Evolutionary conservation across 1,140 invertebrate genomes (phyloP), one percentile per base, ranked within the genome.

Genomic region (Brachionus sp.): DNA sequence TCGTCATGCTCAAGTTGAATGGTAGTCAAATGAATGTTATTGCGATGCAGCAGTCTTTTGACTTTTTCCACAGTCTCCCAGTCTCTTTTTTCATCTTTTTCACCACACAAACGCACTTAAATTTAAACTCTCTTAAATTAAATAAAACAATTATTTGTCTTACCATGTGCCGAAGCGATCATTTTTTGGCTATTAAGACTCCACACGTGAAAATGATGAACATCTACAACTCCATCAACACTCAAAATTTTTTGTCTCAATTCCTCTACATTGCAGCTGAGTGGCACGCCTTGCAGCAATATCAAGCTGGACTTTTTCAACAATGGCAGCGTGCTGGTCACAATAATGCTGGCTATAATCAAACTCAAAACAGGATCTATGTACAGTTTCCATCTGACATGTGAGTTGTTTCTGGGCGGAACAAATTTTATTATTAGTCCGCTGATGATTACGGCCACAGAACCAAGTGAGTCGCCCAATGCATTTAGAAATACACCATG

Each of bases 401-500:
- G 95, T 3, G 95, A 90, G 0, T 44, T n/a, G 37, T 44, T 6
- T 42, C n/a, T 50, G 5, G 57, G 62, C 5, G 80, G 70, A 5
- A 37, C 39, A 68, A 93, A 88, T 92, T 93, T 94, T 12, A 96
- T 94, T 33, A 95, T 91, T 64, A 95, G 87, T 10, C 70, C 96
- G 57, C 93, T 92, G 6, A 88, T 84, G 35, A 98, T 94, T 5
- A 98, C 96, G 87, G 98, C 96, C 1, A 98, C 92, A 2, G 96
- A 98, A 66, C 91, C 91, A 7, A 96, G 88, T 23, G 95, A 95
- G 90, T 98, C 96, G 25, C 95, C 96, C 0, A 98, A 87, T 6
- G 98, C 93, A 88, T 98, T 96, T 57, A 98, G 90, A 87, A 97
- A 98, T 0, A 97, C 96, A n/a, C 95, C 96, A 66, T 94, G 91